Evolutionary conservation across 1,140 invertebrate species (phyloP), one percentile per base, ranked within the genome.

Genomic region (Phocides pigmalion): DNA sequence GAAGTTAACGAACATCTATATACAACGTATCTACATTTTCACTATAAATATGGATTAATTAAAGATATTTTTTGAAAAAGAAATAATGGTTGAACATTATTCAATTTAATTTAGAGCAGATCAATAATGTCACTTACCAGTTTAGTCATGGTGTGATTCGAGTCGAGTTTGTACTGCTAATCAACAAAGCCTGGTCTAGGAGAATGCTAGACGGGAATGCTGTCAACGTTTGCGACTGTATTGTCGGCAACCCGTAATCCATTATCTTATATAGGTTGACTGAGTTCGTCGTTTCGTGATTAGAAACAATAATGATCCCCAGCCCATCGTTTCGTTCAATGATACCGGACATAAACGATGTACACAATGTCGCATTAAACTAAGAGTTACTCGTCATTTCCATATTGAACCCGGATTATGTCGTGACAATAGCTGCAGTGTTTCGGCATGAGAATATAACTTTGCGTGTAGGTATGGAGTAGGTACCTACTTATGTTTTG

Each of bases 321-420:
- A 65, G 47, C 41, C n/a, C 64, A 70, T 77, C 82, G 76, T 81
- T 76, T 67, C 64, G 69, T 72, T 75, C 79, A 82, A 82, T 82
- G 77, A 76, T 82, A 64, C 76, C 76, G 74, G 79, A 81, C 76
- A 69, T 77, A 76, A 72, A 67, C 61, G 44, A 64, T 77, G 69
- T 70, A 74, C 74, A 89, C 87, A 87, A 90, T 90, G 85, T 83
- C 83, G 64, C 85, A 88, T 90, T 89, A 89, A 75, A 64, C 63
- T 85, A 84, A 87, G 79, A 82, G 72, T 50, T 72, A n/a, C 68
- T 64, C 76, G 59, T 85, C 81, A 88, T 87, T 76, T 77, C 84
- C 82, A 87, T 87, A 87, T 84, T 61, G 66, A 72, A 75, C 68
- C 77, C 77, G 81, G 82, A 82, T 87, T 73, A 80, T 56, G 44